Conservation (phyloP, 2,888 invertebrate species). For the Dugesia japonica region DNA sequence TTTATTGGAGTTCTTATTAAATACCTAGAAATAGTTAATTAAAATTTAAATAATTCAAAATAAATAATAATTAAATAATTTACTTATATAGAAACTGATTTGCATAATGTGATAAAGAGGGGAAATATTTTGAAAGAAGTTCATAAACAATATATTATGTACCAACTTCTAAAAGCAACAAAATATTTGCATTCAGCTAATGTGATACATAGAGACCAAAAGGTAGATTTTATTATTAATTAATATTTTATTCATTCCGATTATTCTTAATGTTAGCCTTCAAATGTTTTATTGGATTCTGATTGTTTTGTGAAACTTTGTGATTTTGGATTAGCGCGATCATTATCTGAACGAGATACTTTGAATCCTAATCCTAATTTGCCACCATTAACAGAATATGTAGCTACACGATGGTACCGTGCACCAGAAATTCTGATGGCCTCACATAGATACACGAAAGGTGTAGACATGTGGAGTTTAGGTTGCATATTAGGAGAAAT, state of each 20-base stretch:
- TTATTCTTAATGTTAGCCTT: too few species aligned
- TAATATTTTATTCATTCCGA: too few species aligned
- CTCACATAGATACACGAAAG: constrained; percentile 65
- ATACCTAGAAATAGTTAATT: too few species aligned
- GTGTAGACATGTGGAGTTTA: constrained; percentile 94
- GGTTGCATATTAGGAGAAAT: constrained; percentile 94
- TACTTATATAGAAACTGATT: constrained; percentile 82
- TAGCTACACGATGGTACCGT: constrained; percentile 91
- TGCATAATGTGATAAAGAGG: constrained; percentile 85
- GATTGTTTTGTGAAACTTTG: constrained; percentile 79
- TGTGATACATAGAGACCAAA: constrained; percentile 83
- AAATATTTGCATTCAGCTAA: constrained; percentile 91
- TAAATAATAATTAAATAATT: too few species aligned
- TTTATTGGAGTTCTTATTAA: too few species aligned
- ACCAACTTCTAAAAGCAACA: constrained; percentile 80
- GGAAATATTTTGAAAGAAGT: constrained; percentile 77
- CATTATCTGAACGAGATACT: constrained; percentile 53
- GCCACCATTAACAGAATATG: constrained; percentile 64
- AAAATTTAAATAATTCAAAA: too few species aligned
- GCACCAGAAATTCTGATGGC: constrained; percentile 90
- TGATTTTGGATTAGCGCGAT: constrained; percentile 86
- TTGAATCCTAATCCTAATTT: not conserved
- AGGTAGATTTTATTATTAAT: too few species aligned
- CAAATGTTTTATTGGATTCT: constrained; percentile 80
- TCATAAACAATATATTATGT: constrained; percentile 87